Evolutionary conservation across 2,888 invertebrate genomes (phyloP).

Genomic region (Thecophora atra): DNA sequence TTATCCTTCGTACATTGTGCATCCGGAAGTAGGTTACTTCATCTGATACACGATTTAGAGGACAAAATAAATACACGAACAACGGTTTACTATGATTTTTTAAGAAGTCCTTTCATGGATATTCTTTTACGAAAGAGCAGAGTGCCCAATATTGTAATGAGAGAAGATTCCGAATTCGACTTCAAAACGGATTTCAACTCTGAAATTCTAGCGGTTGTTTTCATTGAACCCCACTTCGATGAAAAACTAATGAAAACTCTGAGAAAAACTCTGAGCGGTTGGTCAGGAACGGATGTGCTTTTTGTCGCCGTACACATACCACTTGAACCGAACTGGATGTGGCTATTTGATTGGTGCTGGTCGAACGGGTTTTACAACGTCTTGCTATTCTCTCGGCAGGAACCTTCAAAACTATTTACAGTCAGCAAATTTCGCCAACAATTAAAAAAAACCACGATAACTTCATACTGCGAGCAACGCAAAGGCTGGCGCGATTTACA

Average conservation of each 20-base stretch:
- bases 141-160: slow-evolving; percentile 22
- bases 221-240: neutral
- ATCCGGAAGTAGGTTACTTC: too few species aligned
- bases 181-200: slow-evolving; percentile 23
- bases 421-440: slow-evolving; percentile 1
- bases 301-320: neutral
- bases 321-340: neutral
- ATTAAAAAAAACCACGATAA: neutral
- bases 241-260: slow-evolving; percentile 17
- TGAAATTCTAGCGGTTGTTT: slow-evolving; percentile 18
- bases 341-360: slow-evolving; percentile 31
- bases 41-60: slow-evolving; percentile 3
- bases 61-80: slow-evolving; percentile 22
- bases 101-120: neutral
- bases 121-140: slow-evolving; percentile 2
- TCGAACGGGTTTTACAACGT: slow-evolving; percentile 26
- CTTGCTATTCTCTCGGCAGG: neutral
- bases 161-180: neutral
- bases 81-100: slow-evolving; percentile 27
- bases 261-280: neutral
- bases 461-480: slow-evolving; percentile 9
- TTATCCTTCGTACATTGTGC: too few species aligned
- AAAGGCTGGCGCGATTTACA: neutral
- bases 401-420: neutral
- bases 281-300: slow-evolving; percentile 25